Base-by-base conservation (phyloP, 23 tunicate species). In the Botrylloides violaceus region DNA sequence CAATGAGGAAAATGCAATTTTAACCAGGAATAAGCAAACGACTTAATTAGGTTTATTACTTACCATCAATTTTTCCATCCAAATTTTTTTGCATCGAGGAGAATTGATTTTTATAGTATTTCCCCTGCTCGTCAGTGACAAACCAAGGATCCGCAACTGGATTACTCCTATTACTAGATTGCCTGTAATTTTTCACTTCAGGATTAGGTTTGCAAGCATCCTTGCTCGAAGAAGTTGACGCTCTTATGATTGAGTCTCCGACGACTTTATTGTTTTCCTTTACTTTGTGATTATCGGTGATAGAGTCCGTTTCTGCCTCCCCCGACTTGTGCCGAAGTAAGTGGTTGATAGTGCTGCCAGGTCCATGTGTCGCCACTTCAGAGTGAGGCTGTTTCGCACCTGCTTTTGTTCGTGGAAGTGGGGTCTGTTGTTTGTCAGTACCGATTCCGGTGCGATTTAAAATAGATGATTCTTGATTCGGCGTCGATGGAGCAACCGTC, bases 41-140 rank as follows among this genome's bases (percentile, higher is more conserved):
- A 20, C 58, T 21, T 49, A 21, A 49, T 19, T 19, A 49, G 58
- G 0, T 12, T 20, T 36, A 22, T 3, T 19, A 27, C 81, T 20
- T 64, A 87, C 97, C 97, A 75, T 83, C 89, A 19, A 90, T 90
- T 79, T 90, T 90, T 43, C 90, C 90, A 25, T 79, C 58, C 25
- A 74, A 25, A 28, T 83, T 78, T 2, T 77, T 26, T 47, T 90
- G 97, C 97, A 90, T 90, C 20, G 85, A 34, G 3, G 62, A 49
- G 59, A 90, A 90, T 66, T 90, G 97, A 55, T 83, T 90, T 47
- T 37, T 83, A 53, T 90, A 90, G 68, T 90, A 90, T 4, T 79
- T 76, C 58, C 90, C 55, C 50, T 90, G 97, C 36, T 90, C 91
- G 4, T 49, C 65, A 1, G 90, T 90, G 34, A 90, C 86, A 50